phyloP scores from a whole-genome alignment of 2,113 vertebrate species.

The Caranx melampygus region DNA sequence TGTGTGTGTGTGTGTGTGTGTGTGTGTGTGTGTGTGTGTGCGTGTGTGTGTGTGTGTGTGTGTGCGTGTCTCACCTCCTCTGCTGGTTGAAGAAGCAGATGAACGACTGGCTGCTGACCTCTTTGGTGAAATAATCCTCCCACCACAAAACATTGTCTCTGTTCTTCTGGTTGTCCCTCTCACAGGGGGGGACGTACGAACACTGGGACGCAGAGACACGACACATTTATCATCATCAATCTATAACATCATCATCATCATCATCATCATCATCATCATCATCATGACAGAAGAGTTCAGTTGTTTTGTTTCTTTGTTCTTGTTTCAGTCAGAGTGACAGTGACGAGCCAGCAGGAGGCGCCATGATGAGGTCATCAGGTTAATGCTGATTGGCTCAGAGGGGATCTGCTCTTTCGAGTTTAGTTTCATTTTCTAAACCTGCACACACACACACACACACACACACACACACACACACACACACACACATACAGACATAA shows the following conservation, averaged over 20 bases:
- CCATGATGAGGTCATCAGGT: conserved; percentile 15
- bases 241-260: no score
- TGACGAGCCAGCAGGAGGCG: conserved; percentile 46
- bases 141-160: conserved; percentile 89
- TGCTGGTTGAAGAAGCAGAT: conserved; percentile 97
- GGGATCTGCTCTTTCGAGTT: conserved; percentile 3
- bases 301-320: no score
- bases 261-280: no score
- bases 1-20: no score
- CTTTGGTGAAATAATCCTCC: conserved; percentile 93
- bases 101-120: conserved; percentile 91
- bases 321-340: no score
- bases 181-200: conserved; percentile 94
- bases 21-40: no score
- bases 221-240: no score
- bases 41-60: conserved; percentile 20
- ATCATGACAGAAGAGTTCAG: no score
- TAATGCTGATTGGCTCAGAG: conserved; percentile 44
- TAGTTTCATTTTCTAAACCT: conserved; percentile 17
- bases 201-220: conserved; percentile 83
- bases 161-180: conserved; percentile 97
- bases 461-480: no score
- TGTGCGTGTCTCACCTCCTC: conserved; percentile 86
- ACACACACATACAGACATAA: conserved; percentile 12
- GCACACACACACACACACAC: no score